phyloP scores from a whole-genome alignment of 2,888 invertebrate genomes.

The Drosophila pegasa region DNA sequence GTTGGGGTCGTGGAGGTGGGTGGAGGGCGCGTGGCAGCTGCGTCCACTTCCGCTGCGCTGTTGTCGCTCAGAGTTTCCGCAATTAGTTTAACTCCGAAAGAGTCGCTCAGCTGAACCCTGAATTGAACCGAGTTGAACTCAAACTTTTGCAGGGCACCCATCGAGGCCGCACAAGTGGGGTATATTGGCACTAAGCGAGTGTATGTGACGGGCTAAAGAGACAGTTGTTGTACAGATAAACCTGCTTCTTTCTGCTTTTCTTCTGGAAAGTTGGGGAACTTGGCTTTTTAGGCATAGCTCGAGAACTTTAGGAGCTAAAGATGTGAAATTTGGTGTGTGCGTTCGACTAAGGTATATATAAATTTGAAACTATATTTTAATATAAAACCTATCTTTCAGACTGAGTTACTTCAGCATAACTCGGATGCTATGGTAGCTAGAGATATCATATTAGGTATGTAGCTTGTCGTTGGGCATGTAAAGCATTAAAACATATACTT shows the following conservation, averaged over 20 bases:
- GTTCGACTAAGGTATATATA: neutral
- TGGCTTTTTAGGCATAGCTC: neutral
- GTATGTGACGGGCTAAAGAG: neutral
- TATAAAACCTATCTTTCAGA: neutral
- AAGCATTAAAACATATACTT: neutral
- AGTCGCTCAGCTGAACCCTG: constrained; percentile 15
- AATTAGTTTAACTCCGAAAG: constrained; percentile 45
- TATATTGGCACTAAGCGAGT: neutral
- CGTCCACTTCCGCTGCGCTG: constrained; percentile 13
- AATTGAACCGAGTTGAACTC: constrained; percentile 13
- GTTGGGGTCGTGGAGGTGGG: no score
- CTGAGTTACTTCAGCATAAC: neutral
- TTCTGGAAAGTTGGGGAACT: neutral
- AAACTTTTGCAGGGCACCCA: constrained; percentile 10
- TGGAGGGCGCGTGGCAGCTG: neutral
- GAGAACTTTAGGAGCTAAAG: neutral
- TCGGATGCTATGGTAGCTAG: neutral
- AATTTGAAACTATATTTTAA: neutral
- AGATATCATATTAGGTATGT: neutral
- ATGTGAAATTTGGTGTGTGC: neutral
- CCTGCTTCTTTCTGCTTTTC: neutral
- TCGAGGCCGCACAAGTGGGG: neutral
- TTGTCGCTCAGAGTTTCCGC: constrained; percentile 35
- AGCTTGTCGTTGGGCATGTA: neutral
- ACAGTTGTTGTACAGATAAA: neutral